These are phyloP conservation scores for Teleogryllus occipitalis DNA, from an alignment of 1,140 invertebrate genomes.

Conservation along the genomic window DNA sequence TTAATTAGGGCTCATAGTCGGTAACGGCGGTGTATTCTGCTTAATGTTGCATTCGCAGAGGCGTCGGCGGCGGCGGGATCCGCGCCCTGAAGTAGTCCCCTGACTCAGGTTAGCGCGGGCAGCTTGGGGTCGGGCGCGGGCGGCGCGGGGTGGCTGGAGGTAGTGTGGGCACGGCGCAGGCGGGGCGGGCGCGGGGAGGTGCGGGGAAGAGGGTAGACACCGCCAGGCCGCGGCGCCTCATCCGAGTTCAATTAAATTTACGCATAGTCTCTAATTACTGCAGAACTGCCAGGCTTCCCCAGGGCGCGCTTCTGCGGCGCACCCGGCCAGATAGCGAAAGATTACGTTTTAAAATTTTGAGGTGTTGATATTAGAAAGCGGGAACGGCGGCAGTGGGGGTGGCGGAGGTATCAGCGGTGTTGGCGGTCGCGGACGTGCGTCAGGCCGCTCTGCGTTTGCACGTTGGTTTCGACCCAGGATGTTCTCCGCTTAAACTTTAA, in stretches of 20 bases:
- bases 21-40: conserved; percentile 3
- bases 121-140: no score
- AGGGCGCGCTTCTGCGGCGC: not conserved
- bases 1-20: conserved; percentile 4
- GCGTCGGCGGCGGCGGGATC: not conserved
- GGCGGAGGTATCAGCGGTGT: not conserved
- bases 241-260: conserved; percentile 5
- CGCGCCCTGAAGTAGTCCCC: not conserved
- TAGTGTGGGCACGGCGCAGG: not conserved
- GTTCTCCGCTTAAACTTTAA: not conserved
- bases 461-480: no score
- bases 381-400: not conserved
- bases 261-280: not conserved
- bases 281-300: not conserved
- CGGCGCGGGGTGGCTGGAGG: no score
- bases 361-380: conserved; percentile 4
- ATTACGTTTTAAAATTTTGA: not conserved
- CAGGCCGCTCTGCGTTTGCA: no score
- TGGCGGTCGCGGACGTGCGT: no score
- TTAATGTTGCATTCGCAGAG: conserved; percentile 4
- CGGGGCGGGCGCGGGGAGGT: no score
- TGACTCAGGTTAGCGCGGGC: not conserved
- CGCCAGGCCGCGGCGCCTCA: not conserved
- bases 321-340: not conserved
- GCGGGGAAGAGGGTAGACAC: not conserved